Percentiles rank a stretch among this genome's conserved stretches.
These are phyloP conservation scores for Apodemia hepburni DNA, from an alignment of 2,888 invertebrate genomes.

Conservation along the genomic window DNA sequence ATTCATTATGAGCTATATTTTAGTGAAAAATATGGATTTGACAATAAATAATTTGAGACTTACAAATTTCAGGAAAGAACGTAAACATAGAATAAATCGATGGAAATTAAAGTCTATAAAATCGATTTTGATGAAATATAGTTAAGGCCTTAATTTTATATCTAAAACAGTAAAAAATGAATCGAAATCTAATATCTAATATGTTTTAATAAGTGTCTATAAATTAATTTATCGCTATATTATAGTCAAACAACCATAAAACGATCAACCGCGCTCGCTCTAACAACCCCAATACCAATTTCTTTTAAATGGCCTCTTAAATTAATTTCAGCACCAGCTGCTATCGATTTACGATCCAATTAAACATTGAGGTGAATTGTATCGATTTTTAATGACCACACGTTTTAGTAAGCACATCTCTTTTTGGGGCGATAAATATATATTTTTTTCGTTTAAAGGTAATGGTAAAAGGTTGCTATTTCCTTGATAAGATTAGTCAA, in stretches of 20 bases:
- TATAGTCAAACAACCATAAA: slow-evolving; percentile 37
- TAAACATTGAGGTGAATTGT: slow-evolving; percentile 46
- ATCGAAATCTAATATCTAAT: slow-evolving; percentile 14
- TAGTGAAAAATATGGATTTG: no score
- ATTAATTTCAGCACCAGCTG: slow-evolving; percentile 59
- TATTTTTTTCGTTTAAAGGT: no score
- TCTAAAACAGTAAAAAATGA: neutral
- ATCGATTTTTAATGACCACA: slow-evolving; percentile 19
- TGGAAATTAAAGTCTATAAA: neutral
- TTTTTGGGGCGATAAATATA: neutral
- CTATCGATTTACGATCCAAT: slow-evolving; percentile 69
- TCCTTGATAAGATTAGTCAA: no score
- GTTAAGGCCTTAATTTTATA: neutral
- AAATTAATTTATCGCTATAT: slow-evolving; percentile 30
- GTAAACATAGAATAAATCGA: neutral
- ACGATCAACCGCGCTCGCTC: slow-evolving; percentile 37
- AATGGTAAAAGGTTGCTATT: no score
- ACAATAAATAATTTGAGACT: no score
- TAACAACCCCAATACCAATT: slow-evolving; percentile 57
- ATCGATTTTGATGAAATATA: neutral
- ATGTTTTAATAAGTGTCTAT: slow-evolving; percentile 24
- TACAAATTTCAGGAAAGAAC: neutral
- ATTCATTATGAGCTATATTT: no score
- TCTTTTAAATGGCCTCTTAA: slow-evolving; percentile 64
- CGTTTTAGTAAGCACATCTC: neutral